Conservation (phyloP, 2,113 vertebrate genomes). For the Saguinus imperator region DNA sequence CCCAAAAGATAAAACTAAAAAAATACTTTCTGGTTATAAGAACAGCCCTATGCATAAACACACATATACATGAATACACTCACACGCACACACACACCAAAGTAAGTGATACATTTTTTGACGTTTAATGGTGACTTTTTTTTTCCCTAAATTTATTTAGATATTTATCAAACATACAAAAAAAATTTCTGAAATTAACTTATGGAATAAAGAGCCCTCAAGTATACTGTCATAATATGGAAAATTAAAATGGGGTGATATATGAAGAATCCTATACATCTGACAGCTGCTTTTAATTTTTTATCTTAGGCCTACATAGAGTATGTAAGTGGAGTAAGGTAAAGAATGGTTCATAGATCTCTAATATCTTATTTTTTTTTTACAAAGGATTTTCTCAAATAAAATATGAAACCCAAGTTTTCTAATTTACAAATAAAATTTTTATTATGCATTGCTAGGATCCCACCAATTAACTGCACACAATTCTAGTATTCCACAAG, state of each 20-base stretch:
- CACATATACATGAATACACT: neutral
- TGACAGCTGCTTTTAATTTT: conserved; percentile 33
- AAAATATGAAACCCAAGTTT: conserved; percentile 5
- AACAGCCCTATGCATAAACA: neutral
- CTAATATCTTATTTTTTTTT: neutral
- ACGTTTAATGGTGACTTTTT: neutral
- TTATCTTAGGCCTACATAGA: neutral
- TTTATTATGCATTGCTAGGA: neutral
- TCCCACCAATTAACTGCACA: neutral
- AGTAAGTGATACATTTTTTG: neutral
- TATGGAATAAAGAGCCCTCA: neutral
- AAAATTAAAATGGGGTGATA: conserved; percentile 17
- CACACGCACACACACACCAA: neutral
- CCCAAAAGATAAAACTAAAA: conserved; percentile 38
- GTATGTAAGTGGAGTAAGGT: neutral
- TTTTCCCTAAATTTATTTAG: conserved; percentile 50
- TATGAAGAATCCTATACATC: neutral
- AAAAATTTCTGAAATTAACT: conserved; percentile 65
- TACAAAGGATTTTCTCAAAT: neutral
- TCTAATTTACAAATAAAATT: conserved; percentile 9
- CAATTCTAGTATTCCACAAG: neutral
- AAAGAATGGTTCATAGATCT: conserved; percentile 2
- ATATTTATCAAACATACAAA: conserved; percentile 26
- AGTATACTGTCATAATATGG: neutral
- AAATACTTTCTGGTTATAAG: neutral